Evolutionary conservation across 2,888 invertebrate species (phyloP).

Genomic region (Drosophila cracens): DNA sequence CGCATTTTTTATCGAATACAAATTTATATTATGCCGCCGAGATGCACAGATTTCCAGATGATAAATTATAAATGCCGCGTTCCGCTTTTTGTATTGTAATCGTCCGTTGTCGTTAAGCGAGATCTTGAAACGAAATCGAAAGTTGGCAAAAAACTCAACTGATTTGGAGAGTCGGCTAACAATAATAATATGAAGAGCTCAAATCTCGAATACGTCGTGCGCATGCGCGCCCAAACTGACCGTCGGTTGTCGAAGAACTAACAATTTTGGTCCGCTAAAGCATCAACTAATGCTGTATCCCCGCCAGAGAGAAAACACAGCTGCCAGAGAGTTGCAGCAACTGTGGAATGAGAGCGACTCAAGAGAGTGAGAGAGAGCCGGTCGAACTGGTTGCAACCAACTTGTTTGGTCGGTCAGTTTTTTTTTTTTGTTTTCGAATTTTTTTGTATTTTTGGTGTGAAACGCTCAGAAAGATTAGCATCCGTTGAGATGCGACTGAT

Average conservation of each 20-base stretch:
- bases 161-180: slow-evolving; percentile 21
- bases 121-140: slow-evolving; percentile 76
- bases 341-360: not conserved
- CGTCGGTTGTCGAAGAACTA: slow-evolving; percentile 84
- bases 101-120: slow-evolving; percentile 30
- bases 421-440: slow-evolving; percentile 37
- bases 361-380: slow-evolving; percentile 34
- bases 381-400: slow-evolving; percentile 65
- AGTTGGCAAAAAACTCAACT: slow-evolving; percentile 65
- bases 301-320: slow-evolving; percentile 9
- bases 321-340: not conserved
- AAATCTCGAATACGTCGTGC: slow-evolving; percentile 58
- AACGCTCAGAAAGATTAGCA: slow-evolving; percentile 54
- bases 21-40: slow-evolving; percentile 42
- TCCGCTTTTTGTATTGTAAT: slow-evolving; percentile 35
- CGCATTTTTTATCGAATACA: slow-evolving; percentile 65
- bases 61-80: slow-evolving; percentile 45
- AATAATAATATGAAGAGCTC: slow-evolving; percentile 6
- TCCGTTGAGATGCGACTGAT: slow-evolving; percentile 41
- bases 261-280: slow-evolving; percentile 67
- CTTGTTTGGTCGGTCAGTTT: slow-evolving; percentile 49
- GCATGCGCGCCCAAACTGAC: slow-evolving; percentile 85
- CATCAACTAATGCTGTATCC: slow-evolving; percentile 65
- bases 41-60: slow-evolving; percentile 57
- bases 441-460: slow-evolving; percentile 24